Evolutionary conservation across 2,888 invertebrate genomes (phyloP), one percentile per base, ranked within the genome.

Genomic region (Melieria picta): DNA sequence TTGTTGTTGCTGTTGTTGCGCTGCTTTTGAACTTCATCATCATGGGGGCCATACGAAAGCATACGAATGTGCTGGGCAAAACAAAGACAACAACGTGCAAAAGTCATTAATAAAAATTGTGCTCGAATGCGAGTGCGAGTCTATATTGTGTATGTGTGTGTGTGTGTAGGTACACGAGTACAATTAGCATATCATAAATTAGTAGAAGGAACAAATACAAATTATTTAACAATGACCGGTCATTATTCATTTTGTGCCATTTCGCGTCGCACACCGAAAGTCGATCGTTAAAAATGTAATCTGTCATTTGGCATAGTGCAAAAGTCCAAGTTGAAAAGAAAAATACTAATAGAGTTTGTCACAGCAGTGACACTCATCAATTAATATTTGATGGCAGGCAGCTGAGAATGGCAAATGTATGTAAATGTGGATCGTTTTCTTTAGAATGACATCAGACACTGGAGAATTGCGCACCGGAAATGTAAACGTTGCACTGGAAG

Each of bases 101-200:
- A 60, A 67, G 61, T 67, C 60, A 67, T 67, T 61, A 61, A 67
- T 67, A 61, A 61, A 67, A 58, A 52, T 52, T 45, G 30, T 67
- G 46, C 48, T 50, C 13, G 10, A 16, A 46, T 30, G 47, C 6
- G 47, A 7, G 52, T 64, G 11, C 42, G 7, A 7, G 13, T 64
- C 43, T 13, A 0, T 9, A 64, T 52, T 16, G 16, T 16, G 30
- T 43, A 45, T n/a, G 52, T n/a, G 42, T 9, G 50, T 9, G 48
- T 42, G 16, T 57, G 48, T 57, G 16, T 43, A 6, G 57, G 16
- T 52, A 48, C 57, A 62, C 9, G 11, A 11, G n/a, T 52, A 52
- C 62, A 62, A 62, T 62, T 62, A 62, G 48, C 62, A 62, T 62
- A 47, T 47, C 62, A 62, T 62, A 62, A 45, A 61, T 55, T 62